phyloP scores from a whole-genome alignment of 2,888 invertebrate genomes.

The Nymphalis polychloros region DNA sequence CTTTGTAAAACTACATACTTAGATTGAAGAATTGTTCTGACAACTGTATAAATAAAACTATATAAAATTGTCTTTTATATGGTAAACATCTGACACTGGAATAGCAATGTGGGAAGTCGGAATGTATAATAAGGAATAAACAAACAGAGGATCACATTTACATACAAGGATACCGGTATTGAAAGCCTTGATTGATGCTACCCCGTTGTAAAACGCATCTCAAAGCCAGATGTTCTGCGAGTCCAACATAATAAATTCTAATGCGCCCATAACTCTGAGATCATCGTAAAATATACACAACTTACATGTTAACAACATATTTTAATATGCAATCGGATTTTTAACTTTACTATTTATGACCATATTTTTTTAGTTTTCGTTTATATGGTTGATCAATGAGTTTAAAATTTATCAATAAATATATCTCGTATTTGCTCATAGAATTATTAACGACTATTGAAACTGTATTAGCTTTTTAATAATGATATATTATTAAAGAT shows the following conservation, averaged over 20 bases:
- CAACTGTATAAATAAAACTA: not conserved
- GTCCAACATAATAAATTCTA: slow-evolving; percentile 54
- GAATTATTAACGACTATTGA: not conserved
- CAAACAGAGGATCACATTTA: slow-evolving; percentile 35
- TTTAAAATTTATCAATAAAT: not conserved
- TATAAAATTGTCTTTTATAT: slow-evolving; percentile 20
- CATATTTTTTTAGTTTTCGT: slow-evolving; percentile 1
- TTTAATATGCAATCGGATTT: slow-evolving; percentile 26
- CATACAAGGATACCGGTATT: slow-evolving; percentile 37
- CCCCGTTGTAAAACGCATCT: slow-evolving; percentile 34
- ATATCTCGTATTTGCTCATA: not conserved
- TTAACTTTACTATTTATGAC: slow-evolving; percentile 20
- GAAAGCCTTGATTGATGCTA: slow-evolving; percentile 36
- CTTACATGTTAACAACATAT: slow-evolving; percentile 41
- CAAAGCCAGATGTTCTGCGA: slow-evolving; percentile 57
- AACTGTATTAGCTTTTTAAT: not conserved
- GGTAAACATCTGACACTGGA: slow-evolving; percentile 27
- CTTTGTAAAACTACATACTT: not conserved
- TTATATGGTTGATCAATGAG: not conserved
- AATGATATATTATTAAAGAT: not conserved
- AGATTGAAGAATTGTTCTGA: slow-evolving; percentile 7
- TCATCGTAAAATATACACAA: slow-evolving; percentile 42
- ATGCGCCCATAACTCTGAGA: slow-evolving; percentile 47
- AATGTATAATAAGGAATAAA: slow-evolving; percentile 32
- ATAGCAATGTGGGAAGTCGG: slow-evolving; percentile 36